phyloP scores from a whole-genome alignment of 2,888 invertebrate genomes.

The Cheilosia variabilis region DNA sequence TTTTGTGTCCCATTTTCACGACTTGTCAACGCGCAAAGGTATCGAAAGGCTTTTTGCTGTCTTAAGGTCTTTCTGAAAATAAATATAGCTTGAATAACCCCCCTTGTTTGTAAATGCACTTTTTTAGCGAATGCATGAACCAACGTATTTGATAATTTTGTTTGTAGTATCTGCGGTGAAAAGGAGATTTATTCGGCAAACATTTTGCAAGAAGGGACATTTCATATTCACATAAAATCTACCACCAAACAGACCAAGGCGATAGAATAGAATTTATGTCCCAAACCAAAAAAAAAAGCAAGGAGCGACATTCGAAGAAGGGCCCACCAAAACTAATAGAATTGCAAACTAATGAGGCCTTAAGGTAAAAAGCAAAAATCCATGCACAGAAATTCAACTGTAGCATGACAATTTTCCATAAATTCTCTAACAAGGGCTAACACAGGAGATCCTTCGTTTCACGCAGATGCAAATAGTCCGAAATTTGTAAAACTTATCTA shows the following conservation, averaged over 20 bases:
- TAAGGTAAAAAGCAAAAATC: conserved; percentile 10
- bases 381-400: conserved; percentile 5
- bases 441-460: conserved; percentile 30
- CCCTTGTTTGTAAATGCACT: too few species aligned
- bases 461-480: conserved; percentile 51
- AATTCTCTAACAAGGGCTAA: conserved; percentile 52
- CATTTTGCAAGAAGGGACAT: not conserved
- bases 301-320: conserved; percentile 5
- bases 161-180: too few species aligned
- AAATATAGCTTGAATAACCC: too few species aligned
- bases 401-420: conserved; percentile 55
- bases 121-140: too few species aligned
- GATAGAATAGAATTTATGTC: conserved; percentile 62
- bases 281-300: not conserved
- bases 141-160: too few species aligned
- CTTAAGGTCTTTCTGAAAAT: too few species aligned
- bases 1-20: not conserved
- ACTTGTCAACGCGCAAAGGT: not conserved
- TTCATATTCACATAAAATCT: too few species aligned
- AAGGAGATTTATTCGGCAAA: too few species aligned
- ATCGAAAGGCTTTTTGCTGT: too few species aligned
- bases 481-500: conserved; percentile 8
- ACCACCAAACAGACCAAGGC: not conserved
- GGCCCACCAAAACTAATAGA: conserved; percentile 11
- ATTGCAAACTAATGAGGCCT: conserved; percentile 58